Evolutionary conservation across 64 coral and sea anemone genomes (phyloP), one percentile per base, ranked within the genome.

Genomic region (Astreopora myriophthalma): DNA sequence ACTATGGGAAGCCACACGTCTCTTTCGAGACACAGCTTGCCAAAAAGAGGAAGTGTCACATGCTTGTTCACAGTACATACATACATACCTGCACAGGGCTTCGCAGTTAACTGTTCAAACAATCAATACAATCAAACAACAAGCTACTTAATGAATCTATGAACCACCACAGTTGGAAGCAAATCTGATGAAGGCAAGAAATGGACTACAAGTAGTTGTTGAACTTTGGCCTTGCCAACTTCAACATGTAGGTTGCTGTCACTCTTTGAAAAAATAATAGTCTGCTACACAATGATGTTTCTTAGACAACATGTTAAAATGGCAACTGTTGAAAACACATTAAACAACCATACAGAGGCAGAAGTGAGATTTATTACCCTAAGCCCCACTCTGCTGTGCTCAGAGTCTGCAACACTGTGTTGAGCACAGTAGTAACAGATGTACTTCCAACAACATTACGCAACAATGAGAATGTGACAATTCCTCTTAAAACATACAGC

Each of bases 401-500:
- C 4, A 46, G 42, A 46, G 42, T 11, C 4, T 11, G 11, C 11
- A 11, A 4, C 64, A 27, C 26, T 9, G 26, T 68, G 64, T 26
- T 23, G n/a, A 26, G 24, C 3, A 67, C 3, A 25, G 32, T 28
- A 71, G 30, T 2, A 48, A 34, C 57, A 83, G 55, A 83, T 83
- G 79, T 83, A 83, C 55, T 26, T 83, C 79, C 79, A 83, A 83
- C 52, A 28, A 11, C 20, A 63, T 7, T 2, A 64, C 19, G 64
- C 58, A 39, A 1, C 32, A 64, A 13, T 34, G 71, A 86, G 80
- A 93, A 93, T 97, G 95, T 97, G 95, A 97, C 95, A 97, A 67
- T 97, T 97, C 95, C 95, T 97, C 95, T 97, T 86, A 91, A 76
- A 96, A 93, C 84, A 95, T 40, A 96, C 57, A 97, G 75, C 87